Conservation (phyloP, 2,113 vertebrate genomes). For the Aleadryas rufinucha region DNA sequence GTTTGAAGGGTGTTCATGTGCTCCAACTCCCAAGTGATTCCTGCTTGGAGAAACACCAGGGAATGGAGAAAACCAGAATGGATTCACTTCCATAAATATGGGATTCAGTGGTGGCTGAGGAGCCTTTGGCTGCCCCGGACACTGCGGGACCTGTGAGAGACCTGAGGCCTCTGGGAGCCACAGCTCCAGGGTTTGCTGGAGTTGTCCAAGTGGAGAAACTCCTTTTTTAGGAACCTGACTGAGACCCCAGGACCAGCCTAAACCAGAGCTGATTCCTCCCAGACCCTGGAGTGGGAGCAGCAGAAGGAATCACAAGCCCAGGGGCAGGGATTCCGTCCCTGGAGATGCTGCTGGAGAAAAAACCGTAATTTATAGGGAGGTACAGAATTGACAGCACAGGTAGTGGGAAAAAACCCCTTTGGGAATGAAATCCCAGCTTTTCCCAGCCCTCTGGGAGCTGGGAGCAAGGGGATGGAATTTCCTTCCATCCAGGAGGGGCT, state of each 20-base stretch:
- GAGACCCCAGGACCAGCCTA: not conserved
- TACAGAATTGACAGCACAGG: not conserved
- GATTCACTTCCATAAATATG: not conserved
- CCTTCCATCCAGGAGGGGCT: not conserved
- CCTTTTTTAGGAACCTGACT: not conserved
- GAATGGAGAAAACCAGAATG: not conserved
- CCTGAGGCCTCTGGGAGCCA: not conserved
- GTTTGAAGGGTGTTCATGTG: fast-evolving
- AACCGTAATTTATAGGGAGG: fast-evolving
- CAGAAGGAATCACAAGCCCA: not conserved
- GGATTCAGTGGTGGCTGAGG: not conserved
- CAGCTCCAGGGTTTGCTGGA: not conserved
- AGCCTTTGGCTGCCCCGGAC: not conserved
- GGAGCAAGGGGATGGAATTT: not conserved
- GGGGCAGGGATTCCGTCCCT: not conserved
- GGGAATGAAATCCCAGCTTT: not conserved
- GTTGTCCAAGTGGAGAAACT: not conserved
- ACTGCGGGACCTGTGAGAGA: not conserved
- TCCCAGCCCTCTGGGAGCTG: not conserved
- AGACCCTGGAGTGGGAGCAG: not conserved
- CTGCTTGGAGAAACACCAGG: not conserved
- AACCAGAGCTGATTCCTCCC: not conserved
- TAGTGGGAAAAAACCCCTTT: not conserved
- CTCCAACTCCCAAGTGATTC: not conserved
- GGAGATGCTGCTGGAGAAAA: not conserved